Evolutionary conservation across 2,113 vertebrate genomes (phyloP), one percentile per base, ranked within the genome.

Genomic region (Antigone vipio): DNA sequence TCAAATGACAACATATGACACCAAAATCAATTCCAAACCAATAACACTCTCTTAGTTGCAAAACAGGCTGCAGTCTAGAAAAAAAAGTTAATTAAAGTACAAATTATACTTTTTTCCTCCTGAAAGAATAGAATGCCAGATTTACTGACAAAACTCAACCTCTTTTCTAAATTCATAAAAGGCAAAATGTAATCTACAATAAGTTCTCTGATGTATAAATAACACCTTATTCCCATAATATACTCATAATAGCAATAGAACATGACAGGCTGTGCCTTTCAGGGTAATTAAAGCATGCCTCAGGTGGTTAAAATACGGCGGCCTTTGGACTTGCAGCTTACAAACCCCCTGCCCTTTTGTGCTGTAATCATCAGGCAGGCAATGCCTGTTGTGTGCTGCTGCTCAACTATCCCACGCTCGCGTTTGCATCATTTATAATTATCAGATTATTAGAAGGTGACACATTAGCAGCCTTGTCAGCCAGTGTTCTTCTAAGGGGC

Each of bases 1-100:
- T 97, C 97, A 98, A 98, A 98, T 97, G 97, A 98, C 97, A 98
- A 98, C 98, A 98, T 97, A 97, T 98, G 98, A 98, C 97, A 98
- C 98, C 97, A 97, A 97, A 98, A 98, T 98, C 98, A 98, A 98
- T 98, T 98, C 98, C 98, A 97, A 97, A 97, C 97, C 98, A 98
- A 97, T 98, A 98, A 97, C 94, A 94, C 92, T 93, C 93, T 94
- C 97, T 96, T 98, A 95, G 94, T 92, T 93, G 83, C 93, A 97
- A 97, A 97, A 92, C 78, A 91, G 93, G 95, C 94, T 94, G 94
- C 88, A 92, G 56, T 95, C 82, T 78, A 93, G 86, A 74, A 84
- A 77, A 76, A 56, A 56, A 40, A 93, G 83, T 97, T 97, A 97
- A 97, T 97, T 97, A 97, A 96, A 98, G 94, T 94, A 96, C 90